These are phyloP conservation scores for Virgularia gustaviana DNA, from an alignment of 92 coral and sea anemone species.

Conservation along the genomic window DNA sequence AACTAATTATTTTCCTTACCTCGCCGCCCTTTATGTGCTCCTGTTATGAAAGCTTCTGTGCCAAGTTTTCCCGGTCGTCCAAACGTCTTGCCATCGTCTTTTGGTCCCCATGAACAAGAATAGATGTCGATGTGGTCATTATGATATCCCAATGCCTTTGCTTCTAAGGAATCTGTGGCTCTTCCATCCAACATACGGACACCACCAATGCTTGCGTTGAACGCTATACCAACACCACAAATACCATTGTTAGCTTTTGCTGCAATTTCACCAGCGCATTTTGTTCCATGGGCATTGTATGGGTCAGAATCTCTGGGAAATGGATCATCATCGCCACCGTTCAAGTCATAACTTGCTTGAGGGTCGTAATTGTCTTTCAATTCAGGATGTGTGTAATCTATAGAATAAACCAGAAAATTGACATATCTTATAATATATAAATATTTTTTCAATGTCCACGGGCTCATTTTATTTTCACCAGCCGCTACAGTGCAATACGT, in stretches of 20 bases:
- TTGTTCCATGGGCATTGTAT: conserved; percentile 95
- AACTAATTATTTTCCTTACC: too few species aligned
- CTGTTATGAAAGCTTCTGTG: conserved; percentile 65
- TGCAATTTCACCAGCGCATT: conserved; percentile 93
- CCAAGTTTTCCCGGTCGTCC: conserved; percentile 92
- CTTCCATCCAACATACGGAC: conserved; percentile 93
- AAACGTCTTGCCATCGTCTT: conserved; percentile 95
- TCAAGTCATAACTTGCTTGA: conserved; percentile 74
- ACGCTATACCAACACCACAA: conserved; percentile 95
- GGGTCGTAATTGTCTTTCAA: conserved; percentile 82
- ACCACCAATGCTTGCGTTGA: conserved; percentile 79
- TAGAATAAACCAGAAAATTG: background rate
- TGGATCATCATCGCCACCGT: conserved; percentile 66
- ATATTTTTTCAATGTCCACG: background rate
- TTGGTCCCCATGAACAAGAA: conserved; percentile 98
- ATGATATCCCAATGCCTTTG: conserved; percentile 70
- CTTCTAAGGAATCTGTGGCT: conserved; percentile 86
- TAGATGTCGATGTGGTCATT: conserved; percentile 86
- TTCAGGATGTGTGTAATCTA: conserved; percentile 91
- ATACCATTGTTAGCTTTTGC: conserved; percentile 80
- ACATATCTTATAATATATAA: background rate
- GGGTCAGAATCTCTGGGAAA: conserved; percentile 80
- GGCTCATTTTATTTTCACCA: too few species aligned
- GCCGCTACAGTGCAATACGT: background rate
- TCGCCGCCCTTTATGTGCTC: conserved; percentile 82